phyloP scores from a whole-genome alignment of 1,140 invertebrate species.

The Drosophila murphyi region DNA sequence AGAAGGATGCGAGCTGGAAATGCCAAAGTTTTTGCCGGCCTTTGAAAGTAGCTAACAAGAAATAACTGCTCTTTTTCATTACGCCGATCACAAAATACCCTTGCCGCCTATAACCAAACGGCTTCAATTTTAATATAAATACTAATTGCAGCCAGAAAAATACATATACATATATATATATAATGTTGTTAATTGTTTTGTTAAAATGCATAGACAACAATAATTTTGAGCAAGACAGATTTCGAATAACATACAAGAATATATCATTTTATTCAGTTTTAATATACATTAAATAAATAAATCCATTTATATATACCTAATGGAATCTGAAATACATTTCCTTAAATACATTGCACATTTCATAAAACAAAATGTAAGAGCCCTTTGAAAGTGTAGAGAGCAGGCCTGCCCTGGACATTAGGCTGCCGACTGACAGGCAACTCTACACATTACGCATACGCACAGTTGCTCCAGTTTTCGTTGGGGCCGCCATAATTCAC shows the following conservation, averaged over 20 bases:
- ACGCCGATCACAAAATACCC: background rate
- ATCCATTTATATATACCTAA: no score
- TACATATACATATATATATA: no score
- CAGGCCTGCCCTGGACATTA: constrained; percentile 46
- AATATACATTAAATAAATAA: no score
- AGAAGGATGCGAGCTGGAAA: constrained; percentile 31
- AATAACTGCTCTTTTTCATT: background rate
- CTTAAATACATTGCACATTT: no score
- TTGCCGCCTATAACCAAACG: background rate
- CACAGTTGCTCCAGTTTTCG: constrained; percentile 63
- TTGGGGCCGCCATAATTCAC: constrained; percentile 70
- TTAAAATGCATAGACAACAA: no score
- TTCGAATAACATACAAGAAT: no score
- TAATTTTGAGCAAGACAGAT: no score
- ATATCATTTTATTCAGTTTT: no score
- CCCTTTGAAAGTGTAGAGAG: background rate
- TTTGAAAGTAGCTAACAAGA: constrained; percentile 7
- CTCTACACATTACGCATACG: constrained; percentile 74
- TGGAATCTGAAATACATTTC: no score
- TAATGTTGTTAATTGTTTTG: no score
- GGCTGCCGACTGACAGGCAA: constrained; percentile 8
- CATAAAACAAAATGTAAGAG: background rate
- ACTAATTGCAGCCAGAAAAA: no score
- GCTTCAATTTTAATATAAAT: background rate
- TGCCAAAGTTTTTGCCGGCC: constrained; percentile 24